A percentile compares a stretch with the other conserved stretches of the same genome.
Evolutionary conservation across 2,888 invertebrate species (phyloP).

Genomic region (Hirtodrosophila duncani): DNA sequence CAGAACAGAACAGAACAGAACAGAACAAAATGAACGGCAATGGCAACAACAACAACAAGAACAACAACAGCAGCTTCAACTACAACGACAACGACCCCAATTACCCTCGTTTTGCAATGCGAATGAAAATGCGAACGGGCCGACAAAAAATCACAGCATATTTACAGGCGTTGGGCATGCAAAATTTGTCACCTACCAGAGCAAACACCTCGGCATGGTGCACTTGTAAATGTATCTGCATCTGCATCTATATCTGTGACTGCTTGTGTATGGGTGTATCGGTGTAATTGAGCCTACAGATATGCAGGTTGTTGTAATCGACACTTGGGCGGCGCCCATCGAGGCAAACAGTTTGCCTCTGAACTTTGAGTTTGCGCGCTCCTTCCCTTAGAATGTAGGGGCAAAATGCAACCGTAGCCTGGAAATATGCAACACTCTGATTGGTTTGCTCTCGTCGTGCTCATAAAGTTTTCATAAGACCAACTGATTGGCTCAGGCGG

Average conservation of each 20-base stretch:
- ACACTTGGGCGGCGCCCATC: constrained; percentile 75
- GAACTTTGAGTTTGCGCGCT: constrained; percentile 52
- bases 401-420: constrained; percentile 34
- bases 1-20: constrained; percentile 6
- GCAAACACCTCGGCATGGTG: constrained; percentile 57
- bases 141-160: constrained; percentile 58
- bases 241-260: constrained; percentile 1
- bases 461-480: constrained; percentile 56
- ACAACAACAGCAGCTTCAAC: constrained; percentile 18
- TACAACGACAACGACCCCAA: constrained; percentile 56
- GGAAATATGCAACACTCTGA: constrained; percentile 59
- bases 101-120: constrained; percentile 59
- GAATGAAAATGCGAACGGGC: constrained; percentile 25
- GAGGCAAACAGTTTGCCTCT: constrained; percentile 58
- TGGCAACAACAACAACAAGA: constrained; percentile 1
- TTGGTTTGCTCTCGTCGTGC: constrained; percentile 48
- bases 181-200: constrained; percentile 71
- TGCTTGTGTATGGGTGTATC: constrained; percentile 5
- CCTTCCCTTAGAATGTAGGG: constrained; percentile 45
- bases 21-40: constrained; percentile 15
- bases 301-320: constrained; percentile 66
- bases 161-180: constrained; percentile 70
- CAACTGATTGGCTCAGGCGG: constrained; percentile 62
- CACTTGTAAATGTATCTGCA: constrained; percentile 5
- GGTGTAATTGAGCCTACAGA: constrained; percentile 66